Conservation (phyloP, 2,113 vertebrate genomes). For the Scartelaos histophorus region DNA sequence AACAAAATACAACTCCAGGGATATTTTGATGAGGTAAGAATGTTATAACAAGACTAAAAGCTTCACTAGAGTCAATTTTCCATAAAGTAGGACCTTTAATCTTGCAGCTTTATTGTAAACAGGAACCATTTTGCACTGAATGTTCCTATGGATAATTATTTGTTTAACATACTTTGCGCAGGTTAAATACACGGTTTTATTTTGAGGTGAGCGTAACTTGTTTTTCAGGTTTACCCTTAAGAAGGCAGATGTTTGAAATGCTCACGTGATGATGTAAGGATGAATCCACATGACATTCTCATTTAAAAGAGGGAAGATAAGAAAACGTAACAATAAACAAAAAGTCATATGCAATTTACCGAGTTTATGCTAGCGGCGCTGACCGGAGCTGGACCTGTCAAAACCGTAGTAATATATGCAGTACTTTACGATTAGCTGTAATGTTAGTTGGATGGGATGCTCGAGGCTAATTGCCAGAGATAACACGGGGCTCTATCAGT, state of each 20-base stretch:
- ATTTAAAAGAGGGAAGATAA: neutral
- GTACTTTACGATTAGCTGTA: conserved; percentile 2
- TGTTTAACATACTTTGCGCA: neutral
- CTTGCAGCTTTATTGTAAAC: neutral
- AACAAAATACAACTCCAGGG: too few species aligned
- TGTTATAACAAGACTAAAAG: too few species aligned
- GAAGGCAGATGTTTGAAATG: neutral
- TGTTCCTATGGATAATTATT: neutral
- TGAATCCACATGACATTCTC: neutral
- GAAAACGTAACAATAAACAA: neutral
- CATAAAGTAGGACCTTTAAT: too few species aligned
- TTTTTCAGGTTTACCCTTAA: neutral
- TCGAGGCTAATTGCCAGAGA: neutral
- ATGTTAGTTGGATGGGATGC: neutral
- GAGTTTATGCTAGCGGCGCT: neutral
- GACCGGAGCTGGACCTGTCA: neutral
- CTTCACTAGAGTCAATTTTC: too few species aligned
- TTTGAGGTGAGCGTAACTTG: neutral
- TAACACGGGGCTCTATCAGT: neutral
- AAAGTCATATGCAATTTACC: neutral
- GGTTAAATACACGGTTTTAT: neutral
- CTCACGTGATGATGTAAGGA: neutral
- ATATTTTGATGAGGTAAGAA: too few species aligned
- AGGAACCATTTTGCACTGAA: neutral
- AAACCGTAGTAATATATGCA: neutral